Evolutionary conservation across 2,888 invertebrate genomes (phyloP), one percentile per base, ranked within the genome.

Genomic region (Tribolium freemani): DNA sequence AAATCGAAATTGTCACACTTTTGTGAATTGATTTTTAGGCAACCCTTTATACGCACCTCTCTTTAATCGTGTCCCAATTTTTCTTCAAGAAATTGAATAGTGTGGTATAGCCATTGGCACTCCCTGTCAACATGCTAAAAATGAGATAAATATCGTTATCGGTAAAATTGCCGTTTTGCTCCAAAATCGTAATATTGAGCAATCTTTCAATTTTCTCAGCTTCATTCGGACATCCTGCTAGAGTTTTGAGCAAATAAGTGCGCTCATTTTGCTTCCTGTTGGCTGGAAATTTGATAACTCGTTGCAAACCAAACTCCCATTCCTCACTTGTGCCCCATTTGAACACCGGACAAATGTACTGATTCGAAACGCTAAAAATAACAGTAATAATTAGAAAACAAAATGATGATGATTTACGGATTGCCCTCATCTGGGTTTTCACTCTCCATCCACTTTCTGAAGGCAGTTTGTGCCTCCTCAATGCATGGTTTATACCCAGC

Each of bases 291-390:
- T 93, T 90, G 58, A 93, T 91, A 0, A 94, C 91, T 6, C 94
- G 88, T 75, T 94, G 90, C 0, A 95, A 88, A 38, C 94, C 94
- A 78, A 95, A 95, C 75, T 94, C 91, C 94, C 94, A 95, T 84
- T 95, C 94, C 51, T 93, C 91, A 77, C 89, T 88, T 0, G 92
- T 91, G 0, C 95, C 95, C 92, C 93, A 94, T 85, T 92, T 92
- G 85, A 95, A 94, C 0, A 95, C 93, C 0, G 94, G 93, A 74
- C 95, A 95, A 74, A 95, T 90, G 84, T 90, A 93, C 81, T 92
- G 91, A 84, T 93, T 93, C 11, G 93, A 89, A 57, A 94, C 91
- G 4, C 95, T 95, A 82, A 83, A 71, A 44, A 54, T n/a, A n/a
- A n/a, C n/a, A n/a, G n/a, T 13, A 44, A 16, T 16, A 26, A 26